Conservation (phyloP, 2,888 invertebrate genomes). For the Drosophila multiciliata region DNA sequence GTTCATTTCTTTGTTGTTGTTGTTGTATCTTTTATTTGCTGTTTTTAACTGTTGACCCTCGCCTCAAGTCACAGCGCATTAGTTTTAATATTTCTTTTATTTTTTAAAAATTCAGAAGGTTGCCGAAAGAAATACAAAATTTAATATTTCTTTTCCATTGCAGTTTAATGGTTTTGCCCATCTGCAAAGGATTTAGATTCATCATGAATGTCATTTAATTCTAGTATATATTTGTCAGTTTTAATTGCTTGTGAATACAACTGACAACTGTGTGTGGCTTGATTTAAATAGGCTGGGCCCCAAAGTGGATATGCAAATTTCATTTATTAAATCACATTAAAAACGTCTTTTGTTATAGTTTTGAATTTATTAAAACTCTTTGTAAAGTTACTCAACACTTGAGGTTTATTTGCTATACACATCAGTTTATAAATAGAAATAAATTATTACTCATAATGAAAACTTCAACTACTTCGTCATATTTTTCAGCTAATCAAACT, state of each 20-base stretch:
- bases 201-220: constrained; percentile 7
- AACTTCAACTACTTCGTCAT: neutral
- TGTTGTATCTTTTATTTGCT: constrained; percentile 8
- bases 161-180: constrained; percentile 37
- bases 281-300: constrained; percentile 15
- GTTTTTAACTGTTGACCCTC: constrained; percentile 44
- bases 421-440: neutral
- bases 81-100: constrained; percentile 42
- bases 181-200: constrained; percentile 13
- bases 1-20: constrained; percentile 1
- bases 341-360: constrained; percentile 30
- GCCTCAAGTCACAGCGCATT: constrained; percentile 37
- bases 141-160: constrained; percentile 28
- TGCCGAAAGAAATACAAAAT: constrained; percentile 29
- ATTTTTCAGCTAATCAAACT: constrained; percentile 28
- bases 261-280: constrained; percentile 10
- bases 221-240: neutral
- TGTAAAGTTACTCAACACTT: constrained; percentile 10
- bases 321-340: constrained; percentile 10
- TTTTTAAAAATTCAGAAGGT: constrained; percentile 43
- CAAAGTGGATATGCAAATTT: constrained; percentile 37
- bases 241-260: constrained; percentile 7
- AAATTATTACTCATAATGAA: neutral
- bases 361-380: constrained; percentile 23
- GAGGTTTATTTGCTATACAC: constrained; percentile 1